Conservation (phyloP, 2,888 invertebrate genomes). For the Coleophora flavipennella region DNA sequence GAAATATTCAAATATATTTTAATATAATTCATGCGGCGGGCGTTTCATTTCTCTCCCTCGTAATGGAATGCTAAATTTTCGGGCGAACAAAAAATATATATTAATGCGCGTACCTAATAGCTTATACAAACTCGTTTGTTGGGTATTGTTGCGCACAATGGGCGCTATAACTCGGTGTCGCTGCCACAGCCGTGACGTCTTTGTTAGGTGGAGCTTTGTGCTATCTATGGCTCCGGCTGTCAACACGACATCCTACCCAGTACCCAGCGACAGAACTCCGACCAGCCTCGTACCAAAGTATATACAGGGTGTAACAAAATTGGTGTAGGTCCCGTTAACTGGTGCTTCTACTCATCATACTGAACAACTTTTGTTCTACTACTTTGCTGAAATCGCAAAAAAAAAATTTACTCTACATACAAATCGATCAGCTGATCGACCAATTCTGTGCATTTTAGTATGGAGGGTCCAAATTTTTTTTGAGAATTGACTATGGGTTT, state of each 20-base stretch:
- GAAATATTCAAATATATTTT: constrained; percentile 74
- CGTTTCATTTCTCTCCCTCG: constrained; percentile 73
- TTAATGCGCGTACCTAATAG: constrained; percentile 74
- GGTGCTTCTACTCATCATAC: no score
- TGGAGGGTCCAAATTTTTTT: no score
- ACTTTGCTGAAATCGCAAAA: no score
- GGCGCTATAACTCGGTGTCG: constrained; percentile 72
- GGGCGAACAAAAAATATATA: constrained; percentile 73
- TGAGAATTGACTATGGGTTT: no score
- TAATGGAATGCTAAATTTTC: constrained; percentile 74
- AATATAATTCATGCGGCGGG: constrained; percentile 74
- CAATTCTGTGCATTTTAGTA: no score
- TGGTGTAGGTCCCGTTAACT: no score
- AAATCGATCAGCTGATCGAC: no score
- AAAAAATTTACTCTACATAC: no score
- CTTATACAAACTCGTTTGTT: constrained; percentile 74
- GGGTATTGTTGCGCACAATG: constrained; percentile 73
- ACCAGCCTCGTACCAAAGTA: no score
- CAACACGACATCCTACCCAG: constrained; percentile 41
- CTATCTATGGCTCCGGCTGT: constrained; percentile 60
- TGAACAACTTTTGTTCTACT: no score
- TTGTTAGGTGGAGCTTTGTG: constrained; percentile 69
- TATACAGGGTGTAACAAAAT: no score
- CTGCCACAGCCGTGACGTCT: constrained; percentile 71
- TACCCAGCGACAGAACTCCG: no score